Base-by-base conservation (phyloP, 2,888 invertebrate genomes). In the Dimorphilus gyrociliatus region DNA sequence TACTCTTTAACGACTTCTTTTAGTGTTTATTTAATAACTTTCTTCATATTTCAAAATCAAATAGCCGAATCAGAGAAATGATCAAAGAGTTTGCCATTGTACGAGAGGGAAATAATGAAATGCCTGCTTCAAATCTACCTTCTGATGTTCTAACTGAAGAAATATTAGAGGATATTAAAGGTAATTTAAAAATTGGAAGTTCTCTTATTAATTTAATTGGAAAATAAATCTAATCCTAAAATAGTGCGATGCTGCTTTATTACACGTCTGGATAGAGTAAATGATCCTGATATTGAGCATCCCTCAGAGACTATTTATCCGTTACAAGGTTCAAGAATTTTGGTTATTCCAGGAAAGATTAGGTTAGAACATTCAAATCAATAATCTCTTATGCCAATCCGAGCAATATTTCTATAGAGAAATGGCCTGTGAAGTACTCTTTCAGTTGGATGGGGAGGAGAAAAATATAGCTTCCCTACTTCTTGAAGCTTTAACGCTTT, bases 221-320 rank as follows among this genome's bases (percentile, higher is more conserved):
- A 21, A 21, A 21, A n/a, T 10, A 21, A 10, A 21, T 21, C n/a
- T 10, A 21, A 21, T n/a, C n/a, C n/a, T n/a, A n/a, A n/a, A n/a
- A n/a, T 51, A 59, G 79, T 81, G 13, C 72, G 82, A 41, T 76
- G 80, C 14, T 88, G 88, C 58, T 85, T 90, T 66, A 81, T 86
- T 12, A 80, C 81, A 2, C 75, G 71, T 19, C 68, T 73, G 19
- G 71, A 72, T 30, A 70, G 85, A 42, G 75, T 79, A 2, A 64
- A 67, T 31, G 40, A 45, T n/a, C n/a, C n/a, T n/a, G n/a, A n/a
- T n/a, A n/a, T n/a, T n/a, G n/a, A n/a, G n/a, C 55, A 57, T 18
- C 58, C 60, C 6, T 50, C 53, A 13, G 68, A 70, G 39, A 71
- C 78, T 0, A 67, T 71, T 30, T 78, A 81, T 64, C 72, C 72